Evolutionary conservation across 2,888 invertebrate species (phyloP).

Genomic region (Bibio marci): DNA sequence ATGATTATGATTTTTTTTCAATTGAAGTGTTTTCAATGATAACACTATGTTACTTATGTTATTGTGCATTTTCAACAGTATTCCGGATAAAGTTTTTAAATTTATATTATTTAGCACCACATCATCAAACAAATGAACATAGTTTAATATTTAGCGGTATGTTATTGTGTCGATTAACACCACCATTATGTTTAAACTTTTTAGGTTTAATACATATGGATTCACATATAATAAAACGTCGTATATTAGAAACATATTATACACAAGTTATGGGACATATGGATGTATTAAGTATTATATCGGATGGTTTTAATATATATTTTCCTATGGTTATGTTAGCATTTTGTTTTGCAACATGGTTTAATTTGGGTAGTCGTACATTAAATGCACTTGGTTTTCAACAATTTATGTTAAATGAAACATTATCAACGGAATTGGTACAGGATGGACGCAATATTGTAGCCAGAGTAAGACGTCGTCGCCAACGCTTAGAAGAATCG

Average conservation of each 20-base stretch:
- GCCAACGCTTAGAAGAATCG: conserved; percentile 67
- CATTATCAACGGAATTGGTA: conserved; percentile 80
- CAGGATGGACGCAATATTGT: conserved; percentile 88
- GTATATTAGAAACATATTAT: conserved; percentile 78
- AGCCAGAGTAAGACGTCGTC: conserved; percentile 68
- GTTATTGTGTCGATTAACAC: conserved; percentile 92
- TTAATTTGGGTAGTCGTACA: conserved; percentile 79
- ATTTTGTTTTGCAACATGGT: conserved; percentile 86
- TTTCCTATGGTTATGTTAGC: conserved; percentile 93
- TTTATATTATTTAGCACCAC: conserved; percentile 90
- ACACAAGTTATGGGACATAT: conserved; percentile 99
- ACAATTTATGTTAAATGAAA: conserved; percentile 90
- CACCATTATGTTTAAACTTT: conserved; percentile 97
- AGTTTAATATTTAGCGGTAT: conserved; percentile 97
- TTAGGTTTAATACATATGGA: conserved; percentile 96
- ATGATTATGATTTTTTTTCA: conserved; percentile 76
- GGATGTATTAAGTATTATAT: conserved; percentile 93
- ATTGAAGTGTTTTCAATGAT: conserved; percentile 88
- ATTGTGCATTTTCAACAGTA: conserved; percentile 96
- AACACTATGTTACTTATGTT: conserved; percentile 86
- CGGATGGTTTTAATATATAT: conserved; percentile 97
- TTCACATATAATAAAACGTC: conserved; percentile 72
- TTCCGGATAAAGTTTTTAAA: conserved; percentile 91
- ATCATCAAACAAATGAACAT: conserved; percentile 98
- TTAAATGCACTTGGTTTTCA: conserved; percentile 87